phyloP scores from a whole-genome alignment of 2,888 invertebrate genomes.

The Heteropelma amictum region DNA sequence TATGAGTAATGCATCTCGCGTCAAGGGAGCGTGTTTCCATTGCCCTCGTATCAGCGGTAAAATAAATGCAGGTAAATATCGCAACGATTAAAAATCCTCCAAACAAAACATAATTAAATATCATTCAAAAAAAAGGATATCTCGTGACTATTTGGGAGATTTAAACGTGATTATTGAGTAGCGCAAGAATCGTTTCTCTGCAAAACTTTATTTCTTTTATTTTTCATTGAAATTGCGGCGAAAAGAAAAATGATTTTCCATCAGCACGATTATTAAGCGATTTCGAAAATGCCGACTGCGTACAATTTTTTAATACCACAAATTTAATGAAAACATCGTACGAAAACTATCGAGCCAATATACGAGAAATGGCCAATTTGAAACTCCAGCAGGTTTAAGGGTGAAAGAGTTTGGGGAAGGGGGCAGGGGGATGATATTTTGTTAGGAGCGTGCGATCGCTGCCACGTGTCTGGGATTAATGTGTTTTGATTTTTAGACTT shows the following conservation, averaged over 20 bases:
- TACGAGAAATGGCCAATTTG: slow-evolving; percentile 50
- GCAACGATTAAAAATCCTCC: background rate
- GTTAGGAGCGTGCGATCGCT: slow-evolving; percentile 73
- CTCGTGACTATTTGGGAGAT: too few species aligned
- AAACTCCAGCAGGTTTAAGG: slow-evolving; percentile 49
- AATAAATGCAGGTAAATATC: background rate
- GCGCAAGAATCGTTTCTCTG: too few species aligned
- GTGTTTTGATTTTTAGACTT: slow-evolving; percentile 78
- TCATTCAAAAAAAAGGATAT: too few species aligned
- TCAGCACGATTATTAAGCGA: too few species aligned
- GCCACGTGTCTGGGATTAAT: slow-evolving; percentile 77
- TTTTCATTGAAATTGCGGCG: too few species aligned
- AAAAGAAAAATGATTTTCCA: too few species aligned
- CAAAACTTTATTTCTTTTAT: too few species aligned
- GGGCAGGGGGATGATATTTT: too few species aligned
- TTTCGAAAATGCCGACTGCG: too few species aligned
- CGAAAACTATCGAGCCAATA: slow-evolving; percentile 26
- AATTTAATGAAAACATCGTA: slow-evolving; percentile 15
- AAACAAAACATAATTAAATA: too few species aligned
- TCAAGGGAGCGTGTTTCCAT: slow-evolving; percentile 47
- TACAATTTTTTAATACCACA: background rate
- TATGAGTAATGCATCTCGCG: slow-evolving; percentile 66
- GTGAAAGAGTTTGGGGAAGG: slow-evolving; percentile 35
- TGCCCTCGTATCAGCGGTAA: background rate
- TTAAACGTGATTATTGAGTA: too few species aligned